A percentile compares a stretch with the other conserved stretches of the same genome.
These are phyloP conservation scores for Balearica regulorum DNA, from an alignment of 2,797 vertebrate species.

Conservation along the genomic window DNA sequence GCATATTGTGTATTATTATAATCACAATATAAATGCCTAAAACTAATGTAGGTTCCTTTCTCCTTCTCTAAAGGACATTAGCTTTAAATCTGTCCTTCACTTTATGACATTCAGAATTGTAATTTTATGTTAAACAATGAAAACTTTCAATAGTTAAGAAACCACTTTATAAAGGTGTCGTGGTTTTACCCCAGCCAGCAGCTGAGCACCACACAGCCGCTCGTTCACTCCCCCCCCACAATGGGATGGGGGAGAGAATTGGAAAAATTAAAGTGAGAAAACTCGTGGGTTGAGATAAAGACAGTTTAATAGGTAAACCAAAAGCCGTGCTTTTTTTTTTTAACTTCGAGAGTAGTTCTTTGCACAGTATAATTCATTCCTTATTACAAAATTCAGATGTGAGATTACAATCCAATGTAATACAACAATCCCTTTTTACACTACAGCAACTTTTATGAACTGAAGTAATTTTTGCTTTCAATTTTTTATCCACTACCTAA, in stretches of 20 bases:
- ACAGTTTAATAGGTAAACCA: no score
- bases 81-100: neutral
- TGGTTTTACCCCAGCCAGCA: no score
- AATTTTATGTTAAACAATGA: neutral
- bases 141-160: neutral
- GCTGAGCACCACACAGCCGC: no score
- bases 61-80: neutral
- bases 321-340: no score
- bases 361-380: neutral
- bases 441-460: neutral
- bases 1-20: neutral
- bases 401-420: neutral
- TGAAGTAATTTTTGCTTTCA: neutral
- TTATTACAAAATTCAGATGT: conserved; percentile 18
- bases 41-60: neutral
- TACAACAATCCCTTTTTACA: neutral
- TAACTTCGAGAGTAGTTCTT: no score
- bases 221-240: no score
- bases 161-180: neutral
- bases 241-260: no score
- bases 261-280: no score
- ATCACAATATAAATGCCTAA: neutral
- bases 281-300: no score
- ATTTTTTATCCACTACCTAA: neutral
- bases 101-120: neutral